These are phyloP conservation scores for Prunella fulvescens DNA, from an alignment of 2,113 vertebrate genomes.

Conservation along the genomic window DNA sequence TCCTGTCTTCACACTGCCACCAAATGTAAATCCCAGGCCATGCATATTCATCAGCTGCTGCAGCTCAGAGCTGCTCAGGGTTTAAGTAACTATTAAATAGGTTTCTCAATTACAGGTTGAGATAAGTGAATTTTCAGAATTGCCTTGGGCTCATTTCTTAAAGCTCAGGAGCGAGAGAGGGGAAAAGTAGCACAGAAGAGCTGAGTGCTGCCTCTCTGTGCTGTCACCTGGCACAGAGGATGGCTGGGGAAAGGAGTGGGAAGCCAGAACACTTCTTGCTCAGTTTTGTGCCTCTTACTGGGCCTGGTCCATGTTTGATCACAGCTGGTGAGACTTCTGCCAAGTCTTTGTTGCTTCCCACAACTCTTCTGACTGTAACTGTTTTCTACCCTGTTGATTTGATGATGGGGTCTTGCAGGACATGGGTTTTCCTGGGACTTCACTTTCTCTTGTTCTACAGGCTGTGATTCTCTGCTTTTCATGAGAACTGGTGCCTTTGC, in stretches of 20 bases:
- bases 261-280: neutral
- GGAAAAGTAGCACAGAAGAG: neutral
- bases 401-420: no score
- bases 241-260: neutral
- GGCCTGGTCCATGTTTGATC: neutral
- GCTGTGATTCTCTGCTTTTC: neutral
- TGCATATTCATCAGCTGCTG: slow-evolving; percentile 30
- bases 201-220: fast-evolving
- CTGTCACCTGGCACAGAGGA: neutral
- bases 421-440: neutral
- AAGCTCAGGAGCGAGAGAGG: neutral
- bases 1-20: neutral
- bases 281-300: neutral
- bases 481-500: neutral
- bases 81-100: slow-evolving; percentile 1
- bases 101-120: neutral
- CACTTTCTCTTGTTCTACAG: neutral
- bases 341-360: neutral
- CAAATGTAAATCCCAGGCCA: neutral
- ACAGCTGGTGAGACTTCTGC: neutral
- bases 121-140: neutral
- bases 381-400: neutral
- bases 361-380: no score
- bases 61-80: neutral
- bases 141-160: neutral